Percentiles rank a stretch among this genome's conserved stretches.
Conservation (phyloP, 2,888 invertebrate genomes). For the Liopterus haemorrhoidalis region DNA sequence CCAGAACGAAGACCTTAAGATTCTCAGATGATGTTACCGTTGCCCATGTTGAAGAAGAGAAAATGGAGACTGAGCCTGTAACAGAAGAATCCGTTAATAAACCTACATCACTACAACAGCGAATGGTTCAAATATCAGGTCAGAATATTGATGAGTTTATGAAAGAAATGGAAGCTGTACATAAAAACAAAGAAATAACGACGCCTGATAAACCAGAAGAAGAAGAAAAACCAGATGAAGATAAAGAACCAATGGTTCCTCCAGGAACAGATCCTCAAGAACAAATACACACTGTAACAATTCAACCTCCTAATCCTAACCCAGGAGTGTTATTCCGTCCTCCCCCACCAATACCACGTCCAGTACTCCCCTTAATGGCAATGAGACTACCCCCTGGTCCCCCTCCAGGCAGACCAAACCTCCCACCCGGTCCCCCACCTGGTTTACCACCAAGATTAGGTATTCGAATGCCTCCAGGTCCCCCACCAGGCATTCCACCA, state of each 20-base stretch:
- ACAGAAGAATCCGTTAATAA: constrained; percentile 43
- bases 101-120: constrained; percentile 74
- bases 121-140: constrained; percentile 82
- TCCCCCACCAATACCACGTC: constrained; percentile 50
- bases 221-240: constrained; percentile 26
- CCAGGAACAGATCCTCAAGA: constrained; percentile 18
- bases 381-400: constrained; percentile 54
- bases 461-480: constrained; percentile 50
- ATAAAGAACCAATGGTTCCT: constrained; percentile 19
- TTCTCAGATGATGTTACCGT: constrained; percentile 15
- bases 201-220: constrained; percentile 33
- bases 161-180: constrained; percentile 81
- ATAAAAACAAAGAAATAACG: constrained; percentile 18
- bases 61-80: constrained; percentile 24
- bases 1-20: constrained; percentile 16
- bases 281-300: constrained; percentile 33
- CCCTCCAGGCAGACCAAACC: constrained; percentile 48
- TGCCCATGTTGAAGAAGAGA: constrained; percentile 20
- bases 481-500: constrained; percentile 46
- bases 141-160: constrained; percentile 90
- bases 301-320: constrained; percentile 41
- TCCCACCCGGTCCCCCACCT: constrained; percentile 56
- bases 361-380: constrained; percentile 47
- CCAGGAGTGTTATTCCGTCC: constrained; percentile 25
- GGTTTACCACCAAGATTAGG: constrained; percentile 58